A percentile compares a stretch with the other conserved stretches of the same genome.
phyloP scores from a whole-genome alignment of 2,888 invertebrate genomes.

The Neelides folsomi region DNA sequence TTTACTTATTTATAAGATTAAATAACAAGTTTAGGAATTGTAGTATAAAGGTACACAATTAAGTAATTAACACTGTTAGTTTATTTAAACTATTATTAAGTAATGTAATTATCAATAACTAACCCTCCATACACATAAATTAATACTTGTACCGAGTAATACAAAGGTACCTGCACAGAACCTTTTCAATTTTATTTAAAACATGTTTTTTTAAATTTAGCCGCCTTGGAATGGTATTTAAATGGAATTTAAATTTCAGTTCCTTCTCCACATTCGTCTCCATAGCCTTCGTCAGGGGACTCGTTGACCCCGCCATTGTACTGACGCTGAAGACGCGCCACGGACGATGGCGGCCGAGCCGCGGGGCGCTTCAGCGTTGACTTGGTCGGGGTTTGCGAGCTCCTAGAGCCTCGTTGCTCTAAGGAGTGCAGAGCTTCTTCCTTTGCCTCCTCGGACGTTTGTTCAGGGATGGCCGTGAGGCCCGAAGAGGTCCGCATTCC shows the following conservation, averaged over 20 bases:
- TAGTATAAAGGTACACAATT: too few species aligned
- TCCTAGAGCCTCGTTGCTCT: constrained; percentile 1
- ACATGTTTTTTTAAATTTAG: too few species aligned
- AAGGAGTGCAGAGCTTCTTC: constrained; percentile 9
- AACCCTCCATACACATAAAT: too few species aligned
- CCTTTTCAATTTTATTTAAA: too few species aligned
- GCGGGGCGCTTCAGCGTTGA: background rate
- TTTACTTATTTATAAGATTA: too few species aligned
- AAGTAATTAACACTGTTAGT: too few species aligned
- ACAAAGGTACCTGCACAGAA: too few species aligned
- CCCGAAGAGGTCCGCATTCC: too few species aligned
- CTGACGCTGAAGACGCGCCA: constrained; percentile 28
- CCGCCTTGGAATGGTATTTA: background rate
- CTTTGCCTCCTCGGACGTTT: constrained; percentile 11
- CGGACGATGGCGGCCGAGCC: constrained; percentile 1
- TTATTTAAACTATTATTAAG: too few species aligned
- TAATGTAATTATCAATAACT: too few species aligned
- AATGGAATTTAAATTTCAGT: constrained; percentile 50
- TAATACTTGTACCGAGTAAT: too few species aligned
- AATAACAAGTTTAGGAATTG: too few species aligned
- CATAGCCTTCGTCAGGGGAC: constrained; percentile 77
- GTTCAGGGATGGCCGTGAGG: constrained; percentile 11
- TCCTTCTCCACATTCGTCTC: constrained; percentile 56
- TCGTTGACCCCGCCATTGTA: constrained; percentile 40
- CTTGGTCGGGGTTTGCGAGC: background rate